Percentiles rank a stretch among this genome's conserved stretches.
phyloP scores from a whole-genome alignment of 2,888 invertebrate genomes.

The Polyommatus iphigenia region DNA sequence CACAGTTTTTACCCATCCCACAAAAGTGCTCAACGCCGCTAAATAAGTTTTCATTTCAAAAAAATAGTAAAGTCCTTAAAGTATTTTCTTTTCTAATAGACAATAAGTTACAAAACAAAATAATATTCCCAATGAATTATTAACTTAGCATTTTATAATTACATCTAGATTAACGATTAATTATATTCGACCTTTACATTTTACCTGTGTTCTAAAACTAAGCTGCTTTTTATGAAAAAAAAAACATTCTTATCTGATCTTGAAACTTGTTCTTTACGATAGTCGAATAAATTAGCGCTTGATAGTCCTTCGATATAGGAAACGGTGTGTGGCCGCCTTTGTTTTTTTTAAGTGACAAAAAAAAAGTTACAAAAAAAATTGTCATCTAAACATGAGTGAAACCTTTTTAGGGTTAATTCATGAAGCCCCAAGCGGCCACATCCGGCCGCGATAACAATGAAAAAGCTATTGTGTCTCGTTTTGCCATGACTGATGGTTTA shows the following conservation, averaged over 20 bases:
- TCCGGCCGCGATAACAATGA: no score
- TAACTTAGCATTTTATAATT: background rate
- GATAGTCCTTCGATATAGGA: slow-evolving; percentile 16
- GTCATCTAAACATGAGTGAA: background rate
- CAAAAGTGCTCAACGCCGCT: no score
- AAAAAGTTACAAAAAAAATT: background rate
- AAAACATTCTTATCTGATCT: background rate
- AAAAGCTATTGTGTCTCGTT: no score
- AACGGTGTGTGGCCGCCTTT: background rate
- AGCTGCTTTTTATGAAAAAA: background rate
- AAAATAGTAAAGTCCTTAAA: background rate
- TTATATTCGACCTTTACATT: background rate
- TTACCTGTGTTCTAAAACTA: background rate
- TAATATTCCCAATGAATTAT: background rate
- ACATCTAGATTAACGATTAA: background rate
- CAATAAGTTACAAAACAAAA: background rate
- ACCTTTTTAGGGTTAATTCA: no score
- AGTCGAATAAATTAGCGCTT: background rate
- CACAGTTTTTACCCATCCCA: no score
- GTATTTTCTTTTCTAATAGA: background rate
- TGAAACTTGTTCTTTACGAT: slow-evolving; percentile 15
- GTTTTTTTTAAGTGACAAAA: background rate
- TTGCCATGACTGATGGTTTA: no score
- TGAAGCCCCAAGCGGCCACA: no score
- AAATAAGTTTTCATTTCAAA: no score